Conservation (phyloP, 1,140 invertebrate genomes). For the Eurosta solidaginis region DNA sequence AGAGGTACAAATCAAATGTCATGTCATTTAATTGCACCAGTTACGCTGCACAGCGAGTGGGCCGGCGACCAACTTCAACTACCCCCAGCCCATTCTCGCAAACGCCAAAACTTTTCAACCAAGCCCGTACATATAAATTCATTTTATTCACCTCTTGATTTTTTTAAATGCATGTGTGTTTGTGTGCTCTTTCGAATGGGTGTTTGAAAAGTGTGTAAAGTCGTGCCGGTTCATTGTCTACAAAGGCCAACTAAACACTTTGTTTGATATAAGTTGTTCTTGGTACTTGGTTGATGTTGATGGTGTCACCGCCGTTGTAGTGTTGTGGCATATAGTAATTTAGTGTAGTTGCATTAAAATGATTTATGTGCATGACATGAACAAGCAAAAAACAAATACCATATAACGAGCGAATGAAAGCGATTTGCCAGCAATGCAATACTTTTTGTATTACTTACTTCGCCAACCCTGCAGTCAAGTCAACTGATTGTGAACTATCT, state of each 20-base stretch:
- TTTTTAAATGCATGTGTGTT: not conserved
- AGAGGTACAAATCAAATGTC: constrained; percentile 30
- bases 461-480: too few species aligned
- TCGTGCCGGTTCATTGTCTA: not conserved
- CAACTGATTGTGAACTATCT: too few species aligned
- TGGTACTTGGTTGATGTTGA: not conserved
- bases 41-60: not conserved
- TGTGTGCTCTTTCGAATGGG: not conserved
- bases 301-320: not conserved
- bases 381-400: too few species aligned
- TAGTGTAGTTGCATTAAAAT: constrained; percentile 24
- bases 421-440: too few species aligned
- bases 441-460: too few species aligned
- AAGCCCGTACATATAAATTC: too few species aligned
- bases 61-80: not conserved
- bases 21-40: constrained; percentile 28
- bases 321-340: constrained; percentile 22
- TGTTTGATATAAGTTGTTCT: not conserved
- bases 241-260: not conserved
- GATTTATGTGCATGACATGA: not conserved
- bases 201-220: not conserved
- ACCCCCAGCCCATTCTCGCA: not conserved
- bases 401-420: too few species aligned
- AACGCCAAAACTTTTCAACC: too few species aligned
- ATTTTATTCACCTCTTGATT: not conserved